A percentile compares a stretch with the other conserved stretches of the same genome.
These are phyloP conservation scores for Drepana arcuata DNA, from an alignment of 1,140 invertebrate species.

Conservation along the genomic window DNA sequence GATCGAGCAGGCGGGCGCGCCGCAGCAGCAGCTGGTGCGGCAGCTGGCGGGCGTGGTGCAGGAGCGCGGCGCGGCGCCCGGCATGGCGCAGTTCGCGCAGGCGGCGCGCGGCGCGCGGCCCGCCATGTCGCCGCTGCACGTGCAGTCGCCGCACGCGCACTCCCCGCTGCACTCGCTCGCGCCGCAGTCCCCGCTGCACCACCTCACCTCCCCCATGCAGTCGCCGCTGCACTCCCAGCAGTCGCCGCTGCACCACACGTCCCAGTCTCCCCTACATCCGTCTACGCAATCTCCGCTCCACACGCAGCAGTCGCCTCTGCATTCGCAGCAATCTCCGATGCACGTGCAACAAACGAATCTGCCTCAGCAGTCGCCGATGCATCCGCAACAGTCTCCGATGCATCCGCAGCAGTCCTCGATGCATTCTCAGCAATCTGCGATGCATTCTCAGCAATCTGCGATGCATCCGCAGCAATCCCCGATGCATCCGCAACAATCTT, in stretches of 20 bases:
- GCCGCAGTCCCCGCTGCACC: conserved; percentile 72
- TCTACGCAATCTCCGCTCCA: conserved; percentile 65
- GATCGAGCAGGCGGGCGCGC: conserved; percentile 47
- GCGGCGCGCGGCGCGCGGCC: conserved; percentile 43
- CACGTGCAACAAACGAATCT: conserved; percentile 54
- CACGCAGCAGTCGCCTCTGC: conserved; percentile 62
- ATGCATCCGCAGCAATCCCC: conserved; percentile 69
- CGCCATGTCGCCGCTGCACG: conserved; percentile 52
- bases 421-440: conserved; percentile 65
- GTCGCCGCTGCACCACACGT: conserved; percentile 66
- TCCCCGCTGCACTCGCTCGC: conserved; percentile 53
- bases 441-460: conserved; percentile 64
- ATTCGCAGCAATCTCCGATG: conserved; percentile 58
- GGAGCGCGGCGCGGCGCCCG: background rate
- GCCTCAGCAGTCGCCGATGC: conserved; percentile 25
- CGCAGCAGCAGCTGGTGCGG: conserved; percentile 47
- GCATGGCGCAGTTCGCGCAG: conserved; percentile 24
- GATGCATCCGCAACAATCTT: conserved; percentile 63
- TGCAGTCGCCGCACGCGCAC: conserved; percentile 72
- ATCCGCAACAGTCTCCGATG: conserved; percentile 32
- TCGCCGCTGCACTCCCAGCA: conserved; percentile 72
- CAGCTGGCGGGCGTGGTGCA: conserved; percentile 26
- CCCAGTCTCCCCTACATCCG: conserved; percentile 69
- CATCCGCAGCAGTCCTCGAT: conserved; percentile 54
- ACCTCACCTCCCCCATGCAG: conserved; percentile 72